Conservation (phyloP, 1,140 invertebrate genomes). For the Magallana gigas region DNA sequence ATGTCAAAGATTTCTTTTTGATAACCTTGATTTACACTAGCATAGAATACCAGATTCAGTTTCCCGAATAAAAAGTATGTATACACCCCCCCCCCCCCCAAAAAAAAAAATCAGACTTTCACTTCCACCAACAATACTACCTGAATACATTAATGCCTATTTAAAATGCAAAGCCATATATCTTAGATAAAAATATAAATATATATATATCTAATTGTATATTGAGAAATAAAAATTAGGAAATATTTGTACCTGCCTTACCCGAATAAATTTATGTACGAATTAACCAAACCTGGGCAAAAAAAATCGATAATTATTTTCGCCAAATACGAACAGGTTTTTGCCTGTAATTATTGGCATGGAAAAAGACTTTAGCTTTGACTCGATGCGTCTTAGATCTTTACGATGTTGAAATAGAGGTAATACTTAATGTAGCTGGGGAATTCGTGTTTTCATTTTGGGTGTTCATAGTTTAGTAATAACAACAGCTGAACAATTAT, state of each 20-base stretch:
- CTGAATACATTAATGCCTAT: neutral
- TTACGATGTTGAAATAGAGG: neutral
- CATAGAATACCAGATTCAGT: no score
- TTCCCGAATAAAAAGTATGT: no score
- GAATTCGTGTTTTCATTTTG: neutral
- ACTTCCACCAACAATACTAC: no score
- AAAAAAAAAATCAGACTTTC: no score
- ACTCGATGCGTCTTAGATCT: neutral
- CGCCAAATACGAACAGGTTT: constrained; percentile 28
- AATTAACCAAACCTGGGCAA: neutral
- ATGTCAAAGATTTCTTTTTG: no score
- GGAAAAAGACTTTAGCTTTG: neutral
- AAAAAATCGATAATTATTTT: neutral
- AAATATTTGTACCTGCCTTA: neutral
- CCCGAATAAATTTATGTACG: neutral
- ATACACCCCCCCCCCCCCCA: no score
- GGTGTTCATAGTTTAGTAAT: neutral
- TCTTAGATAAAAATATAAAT: no score
- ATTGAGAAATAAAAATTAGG: no score
- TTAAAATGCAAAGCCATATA: neutral
- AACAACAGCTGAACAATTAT: no score
- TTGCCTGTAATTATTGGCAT: neutral
- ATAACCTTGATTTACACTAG: no score
- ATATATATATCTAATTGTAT: no score
- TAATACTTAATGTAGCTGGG: neutral